Conservation (phyloP, 2,113 vertebrate species). For the Cheilinus undulatus region DNA sequence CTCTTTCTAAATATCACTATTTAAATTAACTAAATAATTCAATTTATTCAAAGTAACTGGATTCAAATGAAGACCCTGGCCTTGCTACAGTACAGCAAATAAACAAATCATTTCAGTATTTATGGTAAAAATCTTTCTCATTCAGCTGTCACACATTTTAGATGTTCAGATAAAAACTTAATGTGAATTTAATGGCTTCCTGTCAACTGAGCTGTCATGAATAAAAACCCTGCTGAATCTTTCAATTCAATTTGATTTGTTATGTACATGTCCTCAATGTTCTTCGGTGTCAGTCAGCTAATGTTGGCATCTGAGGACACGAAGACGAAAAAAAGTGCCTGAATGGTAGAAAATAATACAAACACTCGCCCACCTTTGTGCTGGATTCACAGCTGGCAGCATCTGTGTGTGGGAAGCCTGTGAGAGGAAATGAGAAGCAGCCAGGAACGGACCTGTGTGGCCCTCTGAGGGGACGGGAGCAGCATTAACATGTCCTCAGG, state of each 20-base stretch:
- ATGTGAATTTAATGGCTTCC: conserved; percentile 19
- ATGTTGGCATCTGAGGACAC: conserved; percentile 31
- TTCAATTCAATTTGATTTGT: conserved; percentile 30
- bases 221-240: conserved; percentile 7
- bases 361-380: conserved; percentile 3
- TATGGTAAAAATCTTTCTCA: conserved; percentile 3
- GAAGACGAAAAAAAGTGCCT: not conserved
- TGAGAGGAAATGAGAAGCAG: conserved; percentile 44
- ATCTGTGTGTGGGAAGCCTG: conserved; percentile 20
- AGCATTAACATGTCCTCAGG: conserved; percentile 37
- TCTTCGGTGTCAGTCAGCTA: conserved; percentile 24
- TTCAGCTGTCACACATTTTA: conserved; percentile 43
- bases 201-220: conserved; percentile 6
- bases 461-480: conserved; percentile 9
- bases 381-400: conserved; percentile 28
- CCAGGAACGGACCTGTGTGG: conserved; percentile 22
- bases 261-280: conserved; percentile 39
- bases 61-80: not conserved
- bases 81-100: not conserved
- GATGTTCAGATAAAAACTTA: no score
- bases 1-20: not conserved
- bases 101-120: conserved; percentile 14
- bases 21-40: not conserved
- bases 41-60: not conserved
- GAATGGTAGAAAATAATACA: not conserved